Evolutionary conservation across 1,140 invertebrate genomes (phyloP), one percentile per base, ranked within the genome.

Genomic region (Pissodes strobi): DNA sequence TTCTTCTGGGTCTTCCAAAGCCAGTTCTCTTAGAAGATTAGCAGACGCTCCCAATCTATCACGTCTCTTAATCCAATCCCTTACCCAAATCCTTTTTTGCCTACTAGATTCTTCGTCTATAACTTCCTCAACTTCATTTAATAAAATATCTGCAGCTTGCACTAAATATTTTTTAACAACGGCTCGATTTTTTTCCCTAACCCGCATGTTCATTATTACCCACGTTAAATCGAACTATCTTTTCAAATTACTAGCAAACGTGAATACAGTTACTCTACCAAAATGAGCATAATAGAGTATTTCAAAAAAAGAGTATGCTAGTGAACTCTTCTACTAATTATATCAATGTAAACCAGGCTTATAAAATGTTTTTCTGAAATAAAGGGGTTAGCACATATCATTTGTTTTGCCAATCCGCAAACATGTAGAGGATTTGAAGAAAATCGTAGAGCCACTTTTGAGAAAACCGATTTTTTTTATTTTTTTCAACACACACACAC

Each of bases 1-100:
- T 55, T 66, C 48, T 48, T 21, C 5, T 23, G 30, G 18, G 39
- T 66, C 58, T 46, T 66, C 49, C n/a, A 27, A 15, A 30, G 57
- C 64, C 5, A 66, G 30, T 58, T 61, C 64, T 38, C 37, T 61
- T n/a, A 55, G 23, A 18, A 61, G 45, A 5, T 17, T 39, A 45
- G 23, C 13, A 27, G 58, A 62, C 15, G 46, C 64, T 23, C 51
- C 51, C 38, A 13, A 39, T 30, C 4, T 62, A 18, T 55, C 43
- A 60, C 64, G 52, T 45, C 57, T 15, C 17, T 15, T 4, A 22
- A 51, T 6, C 56, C 57, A 66, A 10, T 66, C 45, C n/a, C 56
- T 18, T 27, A 60, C 41, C 49, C 64, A 66, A 41, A 41, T 41
- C 39, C 15, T n/a, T n/a, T n/a, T n/a, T n/a, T n/a, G n/a, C n/a